Evolutionary conservation across 2,113 vertebrate species (phyloP), one percentile per base, ranked within the genome.

Genomic region (Eublepharis macularius): DNA sequence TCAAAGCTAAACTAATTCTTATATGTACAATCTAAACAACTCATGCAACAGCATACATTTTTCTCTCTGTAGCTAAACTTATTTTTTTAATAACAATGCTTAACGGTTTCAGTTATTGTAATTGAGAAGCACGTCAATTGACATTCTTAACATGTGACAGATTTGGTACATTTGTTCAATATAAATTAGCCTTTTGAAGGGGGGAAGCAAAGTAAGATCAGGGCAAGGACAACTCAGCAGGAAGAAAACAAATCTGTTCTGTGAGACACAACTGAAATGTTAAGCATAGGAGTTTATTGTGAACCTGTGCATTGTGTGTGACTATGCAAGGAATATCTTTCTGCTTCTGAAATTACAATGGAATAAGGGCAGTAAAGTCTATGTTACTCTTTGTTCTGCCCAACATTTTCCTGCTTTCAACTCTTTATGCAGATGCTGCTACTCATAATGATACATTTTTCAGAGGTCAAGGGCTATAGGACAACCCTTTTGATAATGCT

Each of bases 401-500:
- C 8, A 3, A 29, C 17, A 70, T 36, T 16, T n/a, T 36, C 17
- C 68, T 19, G 34, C 17, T 21, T 9, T 63, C 5, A 29, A 9
- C 7, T 60, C n/a, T 17, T 39, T 12, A 47, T 74, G 77, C 8
- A 60, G 8, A n/a, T 77, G 6, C 29, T 57, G 32, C 51, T 36
- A 39, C 54, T 86, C 54, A 80, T 49, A 11, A 74, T 85, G 77
- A 65, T 65, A 6, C 68, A 80, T 85, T 80, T 41, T n/a, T 47
- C 54, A 49, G n/a, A 24, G 24, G 73, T 74, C 26, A 57, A 29
- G 60, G 26, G 41, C 39, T 47, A 39, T 49, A 80, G 43, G 54
- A 41, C 21, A 80, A 73, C 63, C 14, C 39, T 79, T 73, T 85
- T 85, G 76, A 80, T 85, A 73, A 63, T 74, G 41, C 57, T 19